Evolutionary conservation across 1,140 invertebrate species (phyloP), one percentile per base, ranked within the genome.

Genomic region (Agrilus planipennis): DNA sequence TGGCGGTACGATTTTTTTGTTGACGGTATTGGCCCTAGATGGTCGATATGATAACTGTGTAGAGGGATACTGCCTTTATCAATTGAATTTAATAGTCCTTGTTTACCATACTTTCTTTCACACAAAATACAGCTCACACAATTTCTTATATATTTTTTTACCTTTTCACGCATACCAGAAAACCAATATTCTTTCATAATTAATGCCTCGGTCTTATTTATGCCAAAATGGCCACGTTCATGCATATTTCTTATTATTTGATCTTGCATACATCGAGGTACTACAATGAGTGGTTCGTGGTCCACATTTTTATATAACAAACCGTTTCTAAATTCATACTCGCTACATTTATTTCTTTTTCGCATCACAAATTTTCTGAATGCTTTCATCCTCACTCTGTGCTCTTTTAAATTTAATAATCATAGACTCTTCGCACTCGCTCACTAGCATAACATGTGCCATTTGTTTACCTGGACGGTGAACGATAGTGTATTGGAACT

Each of bases 151-250:
- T 47, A 45, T 0, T 56, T 46, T 28, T 62, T 44, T 9, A 65
- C 39, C 40, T 59, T 62, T 9, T 49, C 39, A 18, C 41, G 41
- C 22, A 64, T 4, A 3, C 62, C 52, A 2, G 53, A 36, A 23
- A 67, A 58, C 22, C 44, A 65, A 51, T 53, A 68, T 5, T 64
- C 53, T 49, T 54, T 45, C 14, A 36, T 46, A 3, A 67, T 52
- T 12, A 55, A 15, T 18, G 58, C 57, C 41, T 58, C 50, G 2
- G 54, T 64, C 47, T 64, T 68, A n/a, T 18, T 47, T 4, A 51
- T 42, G 16, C n/a, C 35, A 42, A 42, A 46, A 34, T 47, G 45
- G 19, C 42, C 45, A 20, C 25, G 11, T 4, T 44, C 45, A 27
- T 45, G 38, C 3, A 27, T n/a, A 37, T 35, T 40, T 14, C 29